phyloP scores from a whole-genome alignment of 2,888 invertebrate genomes.

The Ormyrus rosae region DNA sequence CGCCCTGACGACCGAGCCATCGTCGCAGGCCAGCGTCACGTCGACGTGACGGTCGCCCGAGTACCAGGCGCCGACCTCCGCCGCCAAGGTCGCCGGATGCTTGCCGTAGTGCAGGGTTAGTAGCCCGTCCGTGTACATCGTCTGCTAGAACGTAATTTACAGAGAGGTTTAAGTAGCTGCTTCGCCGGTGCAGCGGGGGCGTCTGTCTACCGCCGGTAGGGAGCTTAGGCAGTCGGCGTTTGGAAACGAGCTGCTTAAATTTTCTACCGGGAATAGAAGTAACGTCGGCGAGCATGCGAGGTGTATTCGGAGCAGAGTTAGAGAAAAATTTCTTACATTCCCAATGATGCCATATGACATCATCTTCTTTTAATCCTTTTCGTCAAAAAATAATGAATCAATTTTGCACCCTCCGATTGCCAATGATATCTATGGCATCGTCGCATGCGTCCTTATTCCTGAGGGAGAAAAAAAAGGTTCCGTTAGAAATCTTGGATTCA shows the following conservation, averaged over 20 bases:
- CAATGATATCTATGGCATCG: constrained; percentile 49
- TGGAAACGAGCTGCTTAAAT: too few species aligned
- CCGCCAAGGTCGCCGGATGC: constrained; percentile 94
- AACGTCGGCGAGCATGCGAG: too few species aligned
- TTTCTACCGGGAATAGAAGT: too few species aligned
- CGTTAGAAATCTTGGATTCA: too few species aligned
- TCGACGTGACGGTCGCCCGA: constrained; percentile 91
- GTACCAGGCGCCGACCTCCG: constrained; percentile 93
- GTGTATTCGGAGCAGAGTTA: neutral
- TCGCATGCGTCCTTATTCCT: constrained; percentile 45
- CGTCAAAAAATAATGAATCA: constrained; percentile 35
- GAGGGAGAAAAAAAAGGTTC: neutral
- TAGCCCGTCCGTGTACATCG: constrained; percentile 81
- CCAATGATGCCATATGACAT: constrained; percentile 55
- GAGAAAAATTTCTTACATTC: constrained; percentile 43
- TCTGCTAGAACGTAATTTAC: constrained; percentile 61
- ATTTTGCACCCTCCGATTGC: constrained; percentile 29
- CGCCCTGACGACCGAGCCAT: constrained; percentile 87
- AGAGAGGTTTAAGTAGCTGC: neutral
- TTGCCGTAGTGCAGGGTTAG: constrained; percentile 95
- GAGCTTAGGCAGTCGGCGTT: too few species aligned
- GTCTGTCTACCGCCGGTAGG: too few species aligned
- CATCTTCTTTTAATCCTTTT: constrained; percentile 49
- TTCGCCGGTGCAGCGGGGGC: neutral
- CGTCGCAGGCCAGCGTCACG: constrained; percentile 90